Percentiles rank a stretch among this genome's conserved stretches.
Conservation (phyloP, 2,113 vertebrate species). For the Xerus inauris region DNA sequence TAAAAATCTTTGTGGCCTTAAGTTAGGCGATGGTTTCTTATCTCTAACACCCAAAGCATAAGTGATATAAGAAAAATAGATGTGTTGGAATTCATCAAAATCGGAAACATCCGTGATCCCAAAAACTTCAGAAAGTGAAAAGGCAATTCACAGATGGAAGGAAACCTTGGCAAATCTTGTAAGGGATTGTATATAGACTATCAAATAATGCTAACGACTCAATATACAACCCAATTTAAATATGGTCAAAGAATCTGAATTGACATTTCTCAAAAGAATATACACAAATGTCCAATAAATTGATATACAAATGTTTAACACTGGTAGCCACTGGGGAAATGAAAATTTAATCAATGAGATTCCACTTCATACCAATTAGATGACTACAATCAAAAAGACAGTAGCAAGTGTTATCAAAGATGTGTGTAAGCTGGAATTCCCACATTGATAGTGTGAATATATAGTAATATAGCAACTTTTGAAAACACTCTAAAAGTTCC, state of each 20-base stretch:
- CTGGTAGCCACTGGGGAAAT: not conserved
- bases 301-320: not conserved
- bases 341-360: not conserved
- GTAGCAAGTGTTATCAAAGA: not conserved
- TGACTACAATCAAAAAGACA: not conserved
- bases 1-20: not conserved
- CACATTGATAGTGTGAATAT: not conserved
- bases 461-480: not conserved
- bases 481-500: not conserved
- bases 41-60: not conserved
- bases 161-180: too few relatives aligned
- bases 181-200: too few relatives aligned
- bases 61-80: not conserved
- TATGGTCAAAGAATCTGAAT: not conserved
- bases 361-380: not conserved
- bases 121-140: not conserved
- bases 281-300: not conserved
- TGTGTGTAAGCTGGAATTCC: not conserved
- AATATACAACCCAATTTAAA: not conserved
- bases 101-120: not conserved
- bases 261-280: not conserved
- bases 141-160: too few relatives aligned
- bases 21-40: not conserved
- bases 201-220: not conserved
- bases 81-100: not conserved